These are phyloP conservation scores for Tenthredo amoena DNA, from an alignment of 2,888 invertebrate species.

Conservation along the genomic window DNA sequence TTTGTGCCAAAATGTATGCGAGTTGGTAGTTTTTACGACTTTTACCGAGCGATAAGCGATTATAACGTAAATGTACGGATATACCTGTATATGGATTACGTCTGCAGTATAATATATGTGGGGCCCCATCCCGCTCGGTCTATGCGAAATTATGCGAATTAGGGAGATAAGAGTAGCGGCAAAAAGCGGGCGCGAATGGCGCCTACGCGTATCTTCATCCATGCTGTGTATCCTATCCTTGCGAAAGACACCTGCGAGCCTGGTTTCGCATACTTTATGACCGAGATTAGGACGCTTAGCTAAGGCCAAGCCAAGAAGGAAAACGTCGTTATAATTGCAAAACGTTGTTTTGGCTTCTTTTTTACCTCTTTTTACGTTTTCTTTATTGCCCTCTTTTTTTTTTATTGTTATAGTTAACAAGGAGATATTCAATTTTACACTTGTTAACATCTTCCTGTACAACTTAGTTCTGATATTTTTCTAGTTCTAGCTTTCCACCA, in stretches of 20 bases:
- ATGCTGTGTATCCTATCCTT: not conserved
- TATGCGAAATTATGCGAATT: conserved; percentile 33
- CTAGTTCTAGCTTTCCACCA: not conserved
- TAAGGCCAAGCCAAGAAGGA: not conserved
- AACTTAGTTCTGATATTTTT: not conserved
- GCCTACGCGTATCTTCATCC: not conserved
- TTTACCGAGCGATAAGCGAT: conserved; percentile 4
- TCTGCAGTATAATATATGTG: not conserved
- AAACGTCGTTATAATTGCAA: not conserved
- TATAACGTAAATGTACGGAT: not conserved
- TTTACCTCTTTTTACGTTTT: not conserved
- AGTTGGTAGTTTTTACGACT: conserved; percentile 4
- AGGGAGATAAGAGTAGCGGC: conserved; percentile 32
- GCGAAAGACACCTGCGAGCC: conserved; percentile 24
- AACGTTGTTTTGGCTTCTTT: not conserved
- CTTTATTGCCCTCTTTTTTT: not conserved
- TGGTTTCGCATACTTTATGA: conserved; percentile 15
- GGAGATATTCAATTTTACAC: not conserved
- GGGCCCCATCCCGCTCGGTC: not conserved
- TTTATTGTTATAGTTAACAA: not conserved
- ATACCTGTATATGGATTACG: not conserved
- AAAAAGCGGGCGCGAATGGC: conserved; percentile 22
- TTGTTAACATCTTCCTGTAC: not conserved
- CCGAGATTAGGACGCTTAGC: conserved; percentile 13
- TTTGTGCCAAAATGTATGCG: not conserved